Percentiles rank a stretch among this genome's conserved stretches.
phyloP scores from a whole-genome alignment of 2,797 vertebrate genomes.

The Tauraco hartlaubi region DNA sequence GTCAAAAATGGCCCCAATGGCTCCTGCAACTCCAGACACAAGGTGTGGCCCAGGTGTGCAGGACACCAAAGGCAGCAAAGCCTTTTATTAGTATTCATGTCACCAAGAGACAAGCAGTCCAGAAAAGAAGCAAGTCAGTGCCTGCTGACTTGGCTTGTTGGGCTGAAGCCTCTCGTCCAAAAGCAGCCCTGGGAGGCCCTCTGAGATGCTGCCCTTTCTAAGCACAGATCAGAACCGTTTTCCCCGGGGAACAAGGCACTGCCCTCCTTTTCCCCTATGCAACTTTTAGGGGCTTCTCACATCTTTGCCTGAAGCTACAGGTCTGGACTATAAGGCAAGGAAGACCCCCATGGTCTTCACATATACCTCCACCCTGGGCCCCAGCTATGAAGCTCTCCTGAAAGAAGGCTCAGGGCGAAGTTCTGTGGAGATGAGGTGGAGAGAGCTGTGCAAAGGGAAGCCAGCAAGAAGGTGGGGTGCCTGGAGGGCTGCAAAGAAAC shows the following conservation, averaged over 20 bases:
- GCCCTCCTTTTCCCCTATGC: not conserved
- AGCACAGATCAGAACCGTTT: not conserved
- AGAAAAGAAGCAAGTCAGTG: not conserved
- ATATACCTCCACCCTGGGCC: not conserved
- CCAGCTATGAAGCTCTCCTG: not conserved
- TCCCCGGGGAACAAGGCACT: not conserved
- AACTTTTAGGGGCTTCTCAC: not conserved
- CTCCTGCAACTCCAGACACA: not conserved
- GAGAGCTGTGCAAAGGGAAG: not conserved
- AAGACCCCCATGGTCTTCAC: rapidly evolving
- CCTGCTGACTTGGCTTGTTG: not conserved
- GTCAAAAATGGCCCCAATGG: not conserved
- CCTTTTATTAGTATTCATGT: not conserved
- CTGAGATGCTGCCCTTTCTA: not conserved
- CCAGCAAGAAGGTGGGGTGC: not conserved
- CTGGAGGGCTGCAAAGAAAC: conserved; percentile 10
- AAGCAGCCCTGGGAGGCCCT: not conserved
- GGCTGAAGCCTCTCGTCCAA: not conserved
- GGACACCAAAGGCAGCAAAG: not conserved
- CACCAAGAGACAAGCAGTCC: not conserved
- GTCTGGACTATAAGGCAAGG: not conserved
- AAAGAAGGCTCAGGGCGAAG: not conserved
- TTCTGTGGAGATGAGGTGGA: not conserved
- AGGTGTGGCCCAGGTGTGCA: not conserved
- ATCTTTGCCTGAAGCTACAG: not conserved